Percentiles rank a stretch among this genome's conserved stretches.
Conservation (phyloP, 1,140 invertebrate species). For the Glomeris maerens region DNA sequence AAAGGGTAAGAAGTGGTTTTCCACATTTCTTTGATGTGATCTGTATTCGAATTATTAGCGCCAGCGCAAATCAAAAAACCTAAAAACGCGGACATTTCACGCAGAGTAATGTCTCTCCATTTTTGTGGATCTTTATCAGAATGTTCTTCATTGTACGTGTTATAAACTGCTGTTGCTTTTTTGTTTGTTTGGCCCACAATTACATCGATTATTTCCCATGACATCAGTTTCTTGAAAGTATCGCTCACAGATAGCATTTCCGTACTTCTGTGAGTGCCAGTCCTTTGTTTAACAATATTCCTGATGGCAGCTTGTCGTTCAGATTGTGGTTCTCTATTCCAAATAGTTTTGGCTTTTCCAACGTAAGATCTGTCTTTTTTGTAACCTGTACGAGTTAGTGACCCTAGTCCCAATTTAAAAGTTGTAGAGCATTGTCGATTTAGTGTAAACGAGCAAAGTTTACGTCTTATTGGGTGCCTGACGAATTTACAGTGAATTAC, state of each 20-base stretch:
- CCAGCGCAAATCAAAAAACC: background rate
- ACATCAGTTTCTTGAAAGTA: background rate
- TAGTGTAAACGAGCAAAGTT: too few relatives aligned
- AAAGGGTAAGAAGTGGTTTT: background rate
- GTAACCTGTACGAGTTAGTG: too few relatives aligned
- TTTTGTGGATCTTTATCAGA: background rate
- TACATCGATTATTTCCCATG: background rate
- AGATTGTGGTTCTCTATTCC: background rate
- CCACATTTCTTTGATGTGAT: background rate
- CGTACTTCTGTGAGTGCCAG: background rate
- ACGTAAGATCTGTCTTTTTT: too few relatives aligned
- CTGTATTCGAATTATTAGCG: background rate
- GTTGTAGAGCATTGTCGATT: too few relatives aligned
- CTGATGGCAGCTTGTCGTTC: background rate
- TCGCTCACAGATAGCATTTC: background rate
- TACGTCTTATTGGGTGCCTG: too few relatives aligned
- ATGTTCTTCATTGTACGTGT: background rate
- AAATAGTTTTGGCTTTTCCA: background rate
- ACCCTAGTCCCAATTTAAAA: too few relatives aligned
- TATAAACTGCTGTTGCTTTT: background rate
- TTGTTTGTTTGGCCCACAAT: background rate
- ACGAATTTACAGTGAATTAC: too few relatives aligned
- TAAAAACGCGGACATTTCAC: background rate
- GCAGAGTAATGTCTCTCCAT: background rate
- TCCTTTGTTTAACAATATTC: background rate